These are phyloP conservation scores for Episyrphus balteatus DNA, from an alignment of 1,140 invertebrate species.

Conservation along the genomic window DNA sequence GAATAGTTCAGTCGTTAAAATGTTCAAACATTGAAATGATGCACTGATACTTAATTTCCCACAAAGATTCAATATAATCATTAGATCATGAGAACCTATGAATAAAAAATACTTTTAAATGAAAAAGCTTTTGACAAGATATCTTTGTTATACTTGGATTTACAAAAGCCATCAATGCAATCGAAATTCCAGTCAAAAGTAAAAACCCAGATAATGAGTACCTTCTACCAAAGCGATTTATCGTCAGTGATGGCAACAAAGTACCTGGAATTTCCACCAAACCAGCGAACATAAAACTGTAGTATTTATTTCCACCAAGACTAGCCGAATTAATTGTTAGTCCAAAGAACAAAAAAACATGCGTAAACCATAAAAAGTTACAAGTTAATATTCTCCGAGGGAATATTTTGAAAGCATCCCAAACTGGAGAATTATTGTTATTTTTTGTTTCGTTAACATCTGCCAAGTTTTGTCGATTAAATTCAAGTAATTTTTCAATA, in stretches of 20 bases:
- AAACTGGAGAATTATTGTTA: conserved; percentile 26
- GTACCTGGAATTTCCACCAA: conserved; percentile 59
- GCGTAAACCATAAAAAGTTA: conserved; percentile 56
- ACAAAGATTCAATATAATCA: conserved; percentile 49
- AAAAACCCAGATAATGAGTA: conserved; percentile 41
- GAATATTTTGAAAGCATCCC: conserved; percentile 44
- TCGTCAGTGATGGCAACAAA: conserved; percentile 47
- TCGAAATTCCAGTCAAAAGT: neutral
- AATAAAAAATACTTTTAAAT: no score
- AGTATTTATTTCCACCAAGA: conserved; percentile 58
- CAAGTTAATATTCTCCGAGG: conserved; percentile 50
- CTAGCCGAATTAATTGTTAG: conserved; percentile 67
- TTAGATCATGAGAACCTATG: conserved; percentile 15
- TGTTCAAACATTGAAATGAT: conserved; percentile 56
- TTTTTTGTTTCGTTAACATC: conserved; percentile 31
- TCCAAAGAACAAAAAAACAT: conserved; percentile 69
- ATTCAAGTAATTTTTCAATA: conserved; percentile 37
- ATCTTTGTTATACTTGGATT: no score
- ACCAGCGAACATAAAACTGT: conserved; percentile 53
- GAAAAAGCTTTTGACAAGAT: no score
- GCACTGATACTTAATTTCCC: conserved; percentile 64
- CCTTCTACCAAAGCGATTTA: conserved; percentile 53
- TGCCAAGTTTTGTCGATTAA: conserved; percentile 28
- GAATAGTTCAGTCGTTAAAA: conserved; percentile 62
- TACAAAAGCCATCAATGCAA: neutral